Conservation (phyloP, 2,888 invertebrate species). For the Ypsolopha sequella region DNA sequence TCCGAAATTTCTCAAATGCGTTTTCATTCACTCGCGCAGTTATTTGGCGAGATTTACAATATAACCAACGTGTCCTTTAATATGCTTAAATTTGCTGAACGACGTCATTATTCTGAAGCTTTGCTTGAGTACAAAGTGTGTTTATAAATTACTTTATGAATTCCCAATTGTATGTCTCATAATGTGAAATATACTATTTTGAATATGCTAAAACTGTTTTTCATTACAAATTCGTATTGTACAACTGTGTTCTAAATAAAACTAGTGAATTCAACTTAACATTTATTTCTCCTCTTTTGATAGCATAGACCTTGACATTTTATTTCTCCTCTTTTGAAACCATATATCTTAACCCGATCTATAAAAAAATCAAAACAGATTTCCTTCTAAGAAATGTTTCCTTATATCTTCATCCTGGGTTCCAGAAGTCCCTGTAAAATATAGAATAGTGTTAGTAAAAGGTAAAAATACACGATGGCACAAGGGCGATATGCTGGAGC, state of each 20-base stretch:
- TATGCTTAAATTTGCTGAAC: too few species aligned
- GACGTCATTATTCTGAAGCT: constrained; percentile 17
- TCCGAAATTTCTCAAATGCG: too few species aligned
- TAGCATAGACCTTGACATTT: neutral
- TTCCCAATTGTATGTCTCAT: constrained; percentile 24
- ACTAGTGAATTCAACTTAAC: neutral
- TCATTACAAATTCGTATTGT: too few species aligned
- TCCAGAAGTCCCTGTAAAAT: constrained; percentile 20
- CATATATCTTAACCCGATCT: neutral
- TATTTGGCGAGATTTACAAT: too few species aligned
- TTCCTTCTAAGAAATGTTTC: neutral
- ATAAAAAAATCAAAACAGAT: neutral
- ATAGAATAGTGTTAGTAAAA: constrained; percentile 2
- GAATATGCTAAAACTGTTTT: constrained; percentile 39
- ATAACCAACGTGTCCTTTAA: too few species aligned
- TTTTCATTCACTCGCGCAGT: too few species aligned
- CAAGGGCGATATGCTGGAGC: neutral
- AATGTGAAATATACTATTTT: constrained; percentile 48
- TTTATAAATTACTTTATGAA: constrained; percentile 20
- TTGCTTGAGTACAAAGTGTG: constrained; percentile 38
- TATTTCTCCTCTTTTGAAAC: too few species aligned
- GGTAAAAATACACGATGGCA: neutral
- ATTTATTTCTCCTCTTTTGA: too few species aligned
- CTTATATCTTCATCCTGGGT: constrained; percentile 19
- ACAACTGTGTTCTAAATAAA: neutral